A percentile compares a stretch with the other conserved stretches of the same genome.
Conservation (phyloP, 2,797 vertebrate species). For the Bryconaethiops microstoma region DNA sequence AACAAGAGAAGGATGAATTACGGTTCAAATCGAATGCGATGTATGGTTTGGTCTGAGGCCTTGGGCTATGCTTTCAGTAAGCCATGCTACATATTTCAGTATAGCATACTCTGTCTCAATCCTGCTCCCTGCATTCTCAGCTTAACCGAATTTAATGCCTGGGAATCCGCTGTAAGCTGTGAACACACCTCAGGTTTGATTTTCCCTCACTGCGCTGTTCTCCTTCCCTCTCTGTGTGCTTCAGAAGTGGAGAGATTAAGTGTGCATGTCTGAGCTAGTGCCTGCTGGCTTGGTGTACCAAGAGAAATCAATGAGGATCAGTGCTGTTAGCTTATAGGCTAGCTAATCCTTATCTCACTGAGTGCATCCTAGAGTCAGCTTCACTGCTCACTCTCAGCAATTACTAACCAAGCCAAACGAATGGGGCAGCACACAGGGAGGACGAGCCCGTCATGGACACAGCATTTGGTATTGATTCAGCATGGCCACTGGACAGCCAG, state of each 20-base stretch:
- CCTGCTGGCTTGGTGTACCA: slow-evolving; percentile 49
- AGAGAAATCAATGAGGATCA: slow-evolving; percentile 61
- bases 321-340: slow-evolving; percentile 57
- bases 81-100: slow-evolving; percentile 3
- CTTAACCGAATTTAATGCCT: slow-evolving; percentile 41
- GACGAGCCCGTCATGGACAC: slow-evolving; percentile 43
- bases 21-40: slow-evolving; percentile 7
- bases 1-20: not conserved
- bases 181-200: slow-evolving; percentile 27
- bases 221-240: slow-evolving; percentile 11
- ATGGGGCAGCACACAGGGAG: slow-evolving; percentile 25
- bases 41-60: not conserved
- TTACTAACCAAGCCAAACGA: slow-evolving; percentile 45
- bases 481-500: slow-evolving; percentile 39
- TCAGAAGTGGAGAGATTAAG: slow-evolving; percentile 53
- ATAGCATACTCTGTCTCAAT: slow-evolving; percentile 2
- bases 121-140: not conserved
- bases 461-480: slow-evolving; percentile 48
- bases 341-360: slow-evolving; percentile 60
- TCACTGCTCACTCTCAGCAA: slow-evolving; percentile 47
- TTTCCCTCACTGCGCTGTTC: slow-evolving; percentile 29
- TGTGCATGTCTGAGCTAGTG: slow-evolving; percentile 46
- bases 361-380: slow-evolving; percentile 48
- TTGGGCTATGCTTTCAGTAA: not conserved
- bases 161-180: slow-evolving; percentile 31